Conservation (phyloP, 2,797 vertebrate species). For the Micrastur ruficollis region DNA sequence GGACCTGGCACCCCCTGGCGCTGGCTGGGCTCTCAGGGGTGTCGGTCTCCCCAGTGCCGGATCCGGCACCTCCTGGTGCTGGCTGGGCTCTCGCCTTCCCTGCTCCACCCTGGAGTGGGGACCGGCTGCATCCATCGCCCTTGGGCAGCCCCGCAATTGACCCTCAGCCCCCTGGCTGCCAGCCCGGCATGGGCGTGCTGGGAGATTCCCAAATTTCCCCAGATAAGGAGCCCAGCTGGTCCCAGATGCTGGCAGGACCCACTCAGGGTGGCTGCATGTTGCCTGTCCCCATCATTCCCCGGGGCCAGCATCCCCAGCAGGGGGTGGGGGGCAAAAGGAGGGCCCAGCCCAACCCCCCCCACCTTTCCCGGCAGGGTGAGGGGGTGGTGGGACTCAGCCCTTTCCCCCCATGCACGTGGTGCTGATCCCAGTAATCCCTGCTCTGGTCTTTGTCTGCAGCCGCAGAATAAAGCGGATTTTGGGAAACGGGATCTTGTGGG, state of each 20-base stretch:
- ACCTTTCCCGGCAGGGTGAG: accelerated
- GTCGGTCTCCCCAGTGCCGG: no score
- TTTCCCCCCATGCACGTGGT: no score
- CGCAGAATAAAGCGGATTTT: accelerated
- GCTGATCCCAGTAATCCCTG: not conserved
- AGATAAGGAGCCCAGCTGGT: not conserved
- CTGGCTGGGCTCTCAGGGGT: no score
- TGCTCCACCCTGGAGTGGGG: accelerated
- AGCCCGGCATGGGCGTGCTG: accelerated
- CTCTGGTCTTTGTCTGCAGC: not conserved
- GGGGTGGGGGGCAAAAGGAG: not conserved
- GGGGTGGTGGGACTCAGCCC: not conserved
- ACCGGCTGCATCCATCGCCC: accelerated
- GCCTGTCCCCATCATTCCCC: not conserved
- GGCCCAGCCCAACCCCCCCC: no score
- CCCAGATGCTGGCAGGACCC: not conserved
- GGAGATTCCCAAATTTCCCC: not conserved
- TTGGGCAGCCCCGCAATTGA: not conserved
- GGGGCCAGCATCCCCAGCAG: accelerated
- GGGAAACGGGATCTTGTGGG: accelerated
- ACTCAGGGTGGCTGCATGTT: accelerated
- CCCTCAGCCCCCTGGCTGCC: not conserved
- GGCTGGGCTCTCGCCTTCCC: not conserved
- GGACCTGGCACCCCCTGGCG: no score
- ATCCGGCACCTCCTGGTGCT: no score